Conservation (phyloP, 2,888 invertebrate genomes). For the Furcula furcula region DNA sequence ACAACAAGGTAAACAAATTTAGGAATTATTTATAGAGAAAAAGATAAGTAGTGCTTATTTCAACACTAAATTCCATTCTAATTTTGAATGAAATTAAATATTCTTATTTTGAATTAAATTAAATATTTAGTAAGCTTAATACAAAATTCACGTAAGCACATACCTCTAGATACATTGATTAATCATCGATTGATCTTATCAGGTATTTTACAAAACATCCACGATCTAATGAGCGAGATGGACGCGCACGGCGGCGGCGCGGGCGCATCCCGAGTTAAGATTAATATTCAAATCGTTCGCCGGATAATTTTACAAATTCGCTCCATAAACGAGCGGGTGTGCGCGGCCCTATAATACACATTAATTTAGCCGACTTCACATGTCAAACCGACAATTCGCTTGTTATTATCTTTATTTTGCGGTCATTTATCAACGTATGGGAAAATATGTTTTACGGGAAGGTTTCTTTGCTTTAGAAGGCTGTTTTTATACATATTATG, state of each 20-base stretch:
- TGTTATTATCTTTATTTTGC: slow-evolving; percentile 77
- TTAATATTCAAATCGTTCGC: slow-evolving; percentile 70
- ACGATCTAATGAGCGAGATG: slow-evolving; percentile 42
- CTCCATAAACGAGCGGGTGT: slow-evolving; percentile 66
- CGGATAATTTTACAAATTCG: slow-evolving; percentile 77
- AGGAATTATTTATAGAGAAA: too few species aligned
- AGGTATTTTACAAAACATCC: slow-evolving; percentile 16
- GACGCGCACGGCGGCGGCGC: slow-evolving; percentile 27
- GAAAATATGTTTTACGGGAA: slow-evolving; percentile 43
- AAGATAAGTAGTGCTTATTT: too few species aligned
- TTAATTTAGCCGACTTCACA: slow-evolving; percentile 71
- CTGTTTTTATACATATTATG: not conserved
- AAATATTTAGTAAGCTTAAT: too few species aligned
- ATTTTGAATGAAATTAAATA: too few species aligned
- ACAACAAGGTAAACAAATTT: too few species aligned
- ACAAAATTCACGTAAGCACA: not conserved
- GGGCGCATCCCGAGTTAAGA: slow-evolving; percentile 49
- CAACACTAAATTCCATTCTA: too few species aligned
- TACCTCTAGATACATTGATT: not conserved
- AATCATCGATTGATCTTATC: slow-evolving; percentile 14
- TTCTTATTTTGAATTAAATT: too few species aligned
- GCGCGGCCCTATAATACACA: slow-evolving; percentile 73
- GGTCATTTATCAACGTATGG: slow-evolving; percentile 64
- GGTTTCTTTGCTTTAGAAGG: slow-evolving; percentile 6
- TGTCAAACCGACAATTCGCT: slow-evolving; percentile 74